A percentile compares a stretch with the other conserved stretches of the same genome.
These are phyloP conservation scores for Ruditapes philippinarum DNA, from an alignment of 1,140 invertebrate genomes.

Conservation along the genomic window DNA sequence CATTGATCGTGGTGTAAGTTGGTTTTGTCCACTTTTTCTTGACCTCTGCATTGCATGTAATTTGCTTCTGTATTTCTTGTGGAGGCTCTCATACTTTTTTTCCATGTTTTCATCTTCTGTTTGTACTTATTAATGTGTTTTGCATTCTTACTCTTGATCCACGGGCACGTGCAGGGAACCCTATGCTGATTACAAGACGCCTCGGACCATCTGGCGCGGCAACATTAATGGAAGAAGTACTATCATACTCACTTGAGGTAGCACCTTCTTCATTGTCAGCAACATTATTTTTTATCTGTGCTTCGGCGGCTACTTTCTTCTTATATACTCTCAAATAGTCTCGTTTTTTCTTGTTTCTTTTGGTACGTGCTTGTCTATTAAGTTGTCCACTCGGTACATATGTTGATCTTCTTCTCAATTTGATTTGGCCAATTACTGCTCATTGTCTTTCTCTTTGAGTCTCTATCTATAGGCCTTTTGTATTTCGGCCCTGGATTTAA, in stretches of 20 bases:
- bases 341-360: constrained; percentile 19
- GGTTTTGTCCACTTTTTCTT: background rate
- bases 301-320: background rate
- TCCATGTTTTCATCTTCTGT: background rate
- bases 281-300: background rate
- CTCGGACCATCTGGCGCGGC: background rate
- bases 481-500: constrained; percentile 57
- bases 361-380: background rate
- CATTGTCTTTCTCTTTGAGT: constrained; percentile 31
- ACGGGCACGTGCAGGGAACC: background rate
- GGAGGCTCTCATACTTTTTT: constrained; percentile 29
- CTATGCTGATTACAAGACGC: background rate
- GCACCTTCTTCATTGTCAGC: background rate
- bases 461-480: constrained; percentile 55
- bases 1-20: background rate
- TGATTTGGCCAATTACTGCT: constrained; percentile 39
- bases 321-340: constrained; percentile 13
- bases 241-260: constrained; percentile 44
- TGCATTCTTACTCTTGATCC: constrained; percentile 34
- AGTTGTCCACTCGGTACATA: constrained; percentile 18
- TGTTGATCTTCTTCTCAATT: background rate
- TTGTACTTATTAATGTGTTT: background rate
- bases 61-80: constrained; percentile 28
- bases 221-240: background rate
- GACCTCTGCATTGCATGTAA: constrained; percentile 22